Evolutionary conservation across 2,113 vertebrate genomes (phyloP), one percentile per base, ranked within the genome.

Genomic region (Erpornis zantholeuca): DNA sequence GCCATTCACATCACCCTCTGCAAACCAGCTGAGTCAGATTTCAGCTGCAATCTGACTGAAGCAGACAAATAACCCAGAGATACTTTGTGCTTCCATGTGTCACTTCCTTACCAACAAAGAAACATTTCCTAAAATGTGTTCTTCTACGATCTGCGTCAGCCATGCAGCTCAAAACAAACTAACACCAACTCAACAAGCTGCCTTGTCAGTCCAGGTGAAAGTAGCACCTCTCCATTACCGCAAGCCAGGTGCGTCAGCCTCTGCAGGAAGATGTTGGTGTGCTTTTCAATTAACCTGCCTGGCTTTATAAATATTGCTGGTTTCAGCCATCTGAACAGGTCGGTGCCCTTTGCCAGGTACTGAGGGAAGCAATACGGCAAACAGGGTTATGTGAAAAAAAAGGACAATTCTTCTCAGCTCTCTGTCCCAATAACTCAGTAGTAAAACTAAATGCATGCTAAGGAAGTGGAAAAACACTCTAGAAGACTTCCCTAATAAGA

Each of bases 281-380:
- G 94, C 52, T 66, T 80, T 97, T 91, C 97, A 96, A 98, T 98
- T 98, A 98, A 98, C 97, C 98, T 97, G 95, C 94, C 87, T 33
- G 29, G 77, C 81, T 96, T 97, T 97, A 96, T 76, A 97, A 97
- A 97, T 91, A 97, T 81, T 64, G 86, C 85, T 83, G 76, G 60
- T 56, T 73, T 81, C 73, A 76, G 91, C 94, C 95, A 95, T 87
- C 98, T 96, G 97, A 97, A 98, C 95, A 90, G 71, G 66, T 10
- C 50, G 3, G 12, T 79, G 95, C 75, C 73, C 97, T 96, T 95
- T 89, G 91, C 85, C 90, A 94, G 38, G 80, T 40, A 86, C 76
- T 12, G 45, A 93, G 86, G 53, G 54, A 96, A 96, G 91, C 54
- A 81, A 70, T 21, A 54, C 1, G 3, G 86, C 83, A 94, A 91